Evolutionary conservation across 2,797 vertebrate genomes (phyloP), one percentile per base, ranked within the genome.

Genomic region (Coilia nasus): DNA sequence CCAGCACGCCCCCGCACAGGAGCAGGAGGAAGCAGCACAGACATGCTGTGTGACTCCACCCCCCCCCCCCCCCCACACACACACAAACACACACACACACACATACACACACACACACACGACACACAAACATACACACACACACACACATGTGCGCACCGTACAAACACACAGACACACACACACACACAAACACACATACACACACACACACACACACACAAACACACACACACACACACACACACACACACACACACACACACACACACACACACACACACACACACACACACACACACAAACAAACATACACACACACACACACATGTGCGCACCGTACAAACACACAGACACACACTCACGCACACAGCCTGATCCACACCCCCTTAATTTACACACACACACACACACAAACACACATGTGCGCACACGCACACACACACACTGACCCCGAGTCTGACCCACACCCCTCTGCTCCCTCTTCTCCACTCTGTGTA

Each of bases 191-290:
- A 5, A 10, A 17, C 12, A 56, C 54, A 56, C 54, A 17, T 19
- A 57, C 35, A 83, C 59, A 62, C 21, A 47, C 82, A 67, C 28
- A 21, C 5, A 64, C 82, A 83, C 5, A 71, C 35, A 67, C 59
- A n/a, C 35, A 64, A 56, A 83, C 47, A 35, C 82, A n/a, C 82
- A 62, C 60, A 62, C 62, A 67, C 62, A 67, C 19, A n/a, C 62
- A n/a, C 14, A 12, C 9, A 28, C 62, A 67, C 25, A 28, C 62
- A 67, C 62, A 67, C 62, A 67, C 54, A 17, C 83, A 78, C 64
- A 64, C 23, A 14, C 62, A 28, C 62, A 64, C 23, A 64, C 62
- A 64, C 62, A 67, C 62, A 67, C 62, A 67, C 23, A 28, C 62
- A 67, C 62, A 67, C 25, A 31, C 62, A 67, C 62, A 67, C 62